Base-by-base conservation (phyloP, 2,797 vertebrate species). In the Hydrophis major region DNA sequence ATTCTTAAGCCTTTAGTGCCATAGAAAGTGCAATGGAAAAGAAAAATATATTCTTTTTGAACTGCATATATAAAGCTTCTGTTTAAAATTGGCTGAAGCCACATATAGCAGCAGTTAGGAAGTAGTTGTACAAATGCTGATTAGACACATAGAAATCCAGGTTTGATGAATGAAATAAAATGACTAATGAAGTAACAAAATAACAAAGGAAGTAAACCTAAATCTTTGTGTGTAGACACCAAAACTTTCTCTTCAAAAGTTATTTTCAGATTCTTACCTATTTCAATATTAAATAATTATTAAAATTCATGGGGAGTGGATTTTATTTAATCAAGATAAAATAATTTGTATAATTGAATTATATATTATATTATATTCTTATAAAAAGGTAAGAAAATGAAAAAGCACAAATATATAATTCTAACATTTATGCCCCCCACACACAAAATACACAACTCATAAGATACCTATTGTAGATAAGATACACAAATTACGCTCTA, bases 341-440 rank as follows among this genome's bases (percentile, higher is more conserved):
- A 93, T 14, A 25, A 14, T 94, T 94, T 92, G 53, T 90, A 42
- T 78, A 12, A 90, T 92, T 89, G 93, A 94, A 86, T 53, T 50
- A 57, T 11, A 27, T 66, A 2, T 91, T 37, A 61, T 90, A 63
- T 61, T 69, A 93, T 63, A 90, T 93, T 59, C 59, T 90, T 92
- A 88, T 8, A 32, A 50, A n/a, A 47, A 90, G 90, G 92, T 1
- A 7, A n/a, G 74, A 22, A 93, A 66, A 60, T 86, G 20, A 89
- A 61, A 28, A 8, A 16, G 10, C 12, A 14, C 61, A 47, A 42
- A 6, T 37, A 28, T 56, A 53, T 53, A 27, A 37, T 12, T 32
- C 2, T 47, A 13, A 74, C 18, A 50, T 50, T 53, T 89, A 61
- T 78, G 13, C 59, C 61, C 55, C 13, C 3, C 55, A 5, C 61